These are phyloP conservation scores for Anastrepha obliqua DNA, from an alignment of 1,140 invertebrate species.

Conservation along the genomic window DNA sequence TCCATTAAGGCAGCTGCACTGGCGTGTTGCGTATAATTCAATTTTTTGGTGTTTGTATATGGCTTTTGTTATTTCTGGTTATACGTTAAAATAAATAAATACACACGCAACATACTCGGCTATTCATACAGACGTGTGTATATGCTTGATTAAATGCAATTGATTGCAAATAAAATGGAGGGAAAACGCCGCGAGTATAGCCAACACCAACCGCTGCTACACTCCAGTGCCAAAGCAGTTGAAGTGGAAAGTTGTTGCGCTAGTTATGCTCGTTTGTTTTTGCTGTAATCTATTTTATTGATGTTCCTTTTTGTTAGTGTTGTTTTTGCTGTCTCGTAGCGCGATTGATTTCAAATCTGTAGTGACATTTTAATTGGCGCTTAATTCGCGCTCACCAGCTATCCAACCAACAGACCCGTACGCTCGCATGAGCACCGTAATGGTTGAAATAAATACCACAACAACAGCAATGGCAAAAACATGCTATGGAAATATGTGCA, in stretches of 20 bases:
- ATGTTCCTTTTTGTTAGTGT: background rate
- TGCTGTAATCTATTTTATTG: background rate
- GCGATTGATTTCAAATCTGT: slow-evolving; percentile 47
- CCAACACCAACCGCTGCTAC: background rate
- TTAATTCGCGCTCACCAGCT: slow-evolving; percentile 47
- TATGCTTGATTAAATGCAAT: slow-evolving; percentile 16
- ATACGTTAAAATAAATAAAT: background rate
- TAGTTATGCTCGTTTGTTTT: background rate
- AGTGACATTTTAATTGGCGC: slow-evolving; percentile 53
- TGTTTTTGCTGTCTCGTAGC: background rate
- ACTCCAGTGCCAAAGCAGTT: background rate
- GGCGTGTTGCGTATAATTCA: background rate
- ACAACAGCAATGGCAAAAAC: background rate
- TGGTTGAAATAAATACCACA: slow-evolving; percentile 12
- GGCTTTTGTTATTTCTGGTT: background rate
- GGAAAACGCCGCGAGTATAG: background rate
- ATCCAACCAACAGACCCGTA: background rate
- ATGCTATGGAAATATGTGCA: background rate
- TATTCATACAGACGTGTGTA: background rate
- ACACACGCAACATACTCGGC: background rate
- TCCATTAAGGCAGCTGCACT: background rate
- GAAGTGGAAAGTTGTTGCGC: background rate
- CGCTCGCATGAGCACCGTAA: background rate
- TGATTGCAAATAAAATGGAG: slow-evolving; percentile 26
- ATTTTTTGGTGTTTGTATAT: background rate